Evolutionary conservation across 2,113 vertebrate genomes (phyloP), one percentile per base, ranked within the genome.

Genomic region (Elephantulus edwardii): DNA sequence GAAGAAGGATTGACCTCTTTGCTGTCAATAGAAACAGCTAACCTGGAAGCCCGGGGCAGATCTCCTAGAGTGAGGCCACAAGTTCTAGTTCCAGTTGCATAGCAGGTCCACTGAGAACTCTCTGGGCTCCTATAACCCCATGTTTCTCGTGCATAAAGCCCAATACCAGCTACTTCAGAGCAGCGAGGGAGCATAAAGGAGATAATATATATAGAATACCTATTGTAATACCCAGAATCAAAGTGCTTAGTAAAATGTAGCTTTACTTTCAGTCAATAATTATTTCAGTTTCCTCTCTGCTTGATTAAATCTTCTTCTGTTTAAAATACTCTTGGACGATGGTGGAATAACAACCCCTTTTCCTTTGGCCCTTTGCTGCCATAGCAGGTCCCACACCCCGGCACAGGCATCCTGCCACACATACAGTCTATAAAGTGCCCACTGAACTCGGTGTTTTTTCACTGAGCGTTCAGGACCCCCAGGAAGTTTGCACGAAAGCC

Each of bases 291-390:
- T 79, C 75, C 46, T 79, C 85, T 88, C 75, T 86, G 70, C 35
- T 74, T 94, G 66, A 85, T 56, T 42, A 85, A 88, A 76, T 62
- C 64, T 28, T 76, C 75, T 52, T 89, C 42, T 26, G 82, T 42
- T 52, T 56, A 60, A 85, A 44, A 38, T 52, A 62, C 52, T 72
- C 42, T 62, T 24, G 48, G 42, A 86, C 54, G 66, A 48, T 80
- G 44, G 58, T 13, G 5, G 50, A 66, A 38, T 22, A 66, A 90
- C n/a, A 58, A 26, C 11, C 60, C 8, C 1, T 2, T 74, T 79
- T 12, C 66, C 92, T 60, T 58, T 2, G 2, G 79, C 58, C 38
- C 6, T 68, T 58, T 8, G 14, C 60, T 1, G 5, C 60, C 38
- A 5, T 60, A 64, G 82, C 35, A 76, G 46, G 78, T 13, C 22